These are phyloP conservation scores for Galleria mellonella DNA, from an alignment of 1,140 invertebrate species.

Conservation along the genomic window DNA sequence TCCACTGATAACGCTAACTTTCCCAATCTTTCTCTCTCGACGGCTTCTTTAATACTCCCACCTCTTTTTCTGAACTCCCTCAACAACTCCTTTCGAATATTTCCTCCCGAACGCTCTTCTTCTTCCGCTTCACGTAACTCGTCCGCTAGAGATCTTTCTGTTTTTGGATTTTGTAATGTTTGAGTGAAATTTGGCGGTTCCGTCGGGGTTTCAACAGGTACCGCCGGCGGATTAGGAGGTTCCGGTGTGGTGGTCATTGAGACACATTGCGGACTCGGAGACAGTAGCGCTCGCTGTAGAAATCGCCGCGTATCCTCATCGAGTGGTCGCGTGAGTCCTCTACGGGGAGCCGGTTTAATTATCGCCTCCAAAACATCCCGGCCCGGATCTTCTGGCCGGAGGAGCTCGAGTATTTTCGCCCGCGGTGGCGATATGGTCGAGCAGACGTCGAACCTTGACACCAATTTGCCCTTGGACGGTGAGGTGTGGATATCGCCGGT, in stretches of 20 bases:
- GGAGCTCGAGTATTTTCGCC: constrained; percentile 53
- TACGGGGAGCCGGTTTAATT: constrained; percentile 45
- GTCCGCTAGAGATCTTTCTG: constrained; percentile 49
- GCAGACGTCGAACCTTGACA: constrained; percentile 49
- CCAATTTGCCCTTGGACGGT: constrained; percentile 44
- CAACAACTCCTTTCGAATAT: constrained; percentile 27
- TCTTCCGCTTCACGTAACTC: constrained; percentile 59
- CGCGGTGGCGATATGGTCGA: constrained; percentile 43
- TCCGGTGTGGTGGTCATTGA: constrained; percentile 20
- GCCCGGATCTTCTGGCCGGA: constrained; percentile 52
- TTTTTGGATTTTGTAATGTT: constrained; percentile 6
- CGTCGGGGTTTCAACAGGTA: not conserved
- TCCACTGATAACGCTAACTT: constrained; percentile 64
- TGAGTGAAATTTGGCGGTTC: not conserved
- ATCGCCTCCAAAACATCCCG: constrained; percentile 58
- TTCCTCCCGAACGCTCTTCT: constrained; percentile 36
- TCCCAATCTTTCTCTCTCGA: constrained; percentile 57
- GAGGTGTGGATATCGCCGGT: constrained; percentile 49
- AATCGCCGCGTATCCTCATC: constrained; percentile 59
- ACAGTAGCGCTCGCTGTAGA: constrained; percentile 41
- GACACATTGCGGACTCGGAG: constrained; percentile 25
- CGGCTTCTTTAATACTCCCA: constrained; percentile 34
- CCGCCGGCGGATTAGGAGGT: constrained; percentile 5
- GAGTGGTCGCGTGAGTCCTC: constrained; percentile 44
- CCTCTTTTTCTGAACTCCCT: constrained; percentile 36